Conservation (phyloP, 2,797 vertebrate genomes). For the Cyprinella venusta region DNA sequence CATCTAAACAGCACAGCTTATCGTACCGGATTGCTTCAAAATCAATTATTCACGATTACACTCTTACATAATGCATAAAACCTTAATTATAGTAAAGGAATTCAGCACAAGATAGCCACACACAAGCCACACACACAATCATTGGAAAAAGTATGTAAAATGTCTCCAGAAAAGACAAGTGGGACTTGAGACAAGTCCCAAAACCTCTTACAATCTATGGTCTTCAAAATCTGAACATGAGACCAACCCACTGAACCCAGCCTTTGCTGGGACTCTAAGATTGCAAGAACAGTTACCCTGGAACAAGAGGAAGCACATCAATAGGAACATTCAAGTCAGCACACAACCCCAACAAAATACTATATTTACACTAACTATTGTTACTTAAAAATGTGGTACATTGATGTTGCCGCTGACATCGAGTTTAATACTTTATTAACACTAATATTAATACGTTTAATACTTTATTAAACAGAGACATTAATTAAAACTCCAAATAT, state of each 20-base stretch:
- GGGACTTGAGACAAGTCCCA: slow-evolving; percentile 1
- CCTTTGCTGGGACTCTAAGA: neutral
- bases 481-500: neutral
- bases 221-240: neutral
- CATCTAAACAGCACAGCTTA: neutral
- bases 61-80: neutral
- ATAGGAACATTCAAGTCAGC: slow-evolving; percentile 4
- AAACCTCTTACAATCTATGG: neutral
- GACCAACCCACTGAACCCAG: neutral
- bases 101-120: neutral
- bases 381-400: neutral
- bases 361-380: neutral
- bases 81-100: neutral
- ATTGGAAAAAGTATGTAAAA: neutral
- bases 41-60: neutral
- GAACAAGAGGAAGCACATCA: neutral
- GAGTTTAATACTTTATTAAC: neutral
- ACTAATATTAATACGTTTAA: no score
- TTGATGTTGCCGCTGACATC: no score
- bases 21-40: neutral
- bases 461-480: neutral
- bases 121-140: neutral
- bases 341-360: neutral
- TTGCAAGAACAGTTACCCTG: neutral
- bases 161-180: neutral